Percentiles rank a stretch among this genome's conserved stretches.
phyloP scores from a whole-genome alignment of 1,140 invertebrate species.

The Drosophila insularis region DNA sequence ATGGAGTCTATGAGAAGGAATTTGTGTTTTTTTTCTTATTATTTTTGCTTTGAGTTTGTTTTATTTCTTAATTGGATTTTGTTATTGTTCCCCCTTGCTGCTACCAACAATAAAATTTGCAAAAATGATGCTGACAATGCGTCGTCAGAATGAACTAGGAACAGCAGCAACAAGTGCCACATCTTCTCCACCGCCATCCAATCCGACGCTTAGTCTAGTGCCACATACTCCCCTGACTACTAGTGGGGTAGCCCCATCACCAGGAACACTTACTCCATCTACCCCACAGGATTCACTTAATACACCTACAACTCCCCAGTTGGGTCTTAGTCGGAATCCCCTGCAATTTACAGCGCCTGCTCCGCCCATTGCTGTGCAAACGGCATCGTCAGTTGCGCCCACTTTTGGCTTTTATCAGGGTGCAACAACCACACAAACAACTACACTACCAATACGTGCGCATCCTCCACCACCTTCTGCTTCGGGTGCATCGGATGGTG shows the following conservation, averaged over 20 bases:
- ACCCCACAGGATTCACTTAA: constrained; percentile 69
- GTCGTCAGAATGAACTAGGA: constrained; percentile 82
- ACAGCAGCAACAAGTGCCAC: constrained; percentile 36
- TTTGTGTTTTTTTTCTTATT: constrained; percentile 28
- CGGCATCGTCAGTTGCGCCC: constrained; percentile 20
- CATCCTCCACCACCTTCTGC: not conserved
- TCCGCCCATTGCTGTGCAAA: constrained; percentile 43
- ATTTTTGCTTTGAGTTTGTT: constrained; percentile 41
- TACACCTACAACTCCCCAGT: constrained; percentile 69
- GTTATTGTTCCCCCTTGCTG: constrained; percentile 29
- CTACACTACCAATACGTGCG: not conserved
- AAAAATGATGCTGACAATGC: constrained; percentile 83
- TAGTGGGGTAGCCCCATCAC: not conserved
- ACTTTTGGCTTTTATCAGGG: constrained; percentile 61
- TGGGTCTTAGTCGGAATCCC: constrained; percentile 65
- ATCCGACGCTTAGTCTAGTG: constrained; percentile 34
- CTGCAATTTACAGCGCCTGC: constrained; percentile 68
- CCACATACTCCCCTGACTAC: not conserved
- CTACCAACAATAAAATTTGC: constrained; percentile 28
- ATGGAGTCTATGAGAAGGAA: constrained; percentile 61
- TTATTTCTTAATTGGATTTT: constrained; percentile 33
- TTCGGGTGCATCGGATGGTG: constrained; percentile 7
- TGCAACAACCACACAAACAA: constrained; percentile 1
- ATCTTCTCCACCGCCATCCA: constrained; percentile 41
- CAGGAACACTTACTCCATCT: constrained; percentile 23